phyloP scores from a whole-genome alignment of 2,113 vertebrate genomes.

The Halichoeres trimaculatus region DNA sequence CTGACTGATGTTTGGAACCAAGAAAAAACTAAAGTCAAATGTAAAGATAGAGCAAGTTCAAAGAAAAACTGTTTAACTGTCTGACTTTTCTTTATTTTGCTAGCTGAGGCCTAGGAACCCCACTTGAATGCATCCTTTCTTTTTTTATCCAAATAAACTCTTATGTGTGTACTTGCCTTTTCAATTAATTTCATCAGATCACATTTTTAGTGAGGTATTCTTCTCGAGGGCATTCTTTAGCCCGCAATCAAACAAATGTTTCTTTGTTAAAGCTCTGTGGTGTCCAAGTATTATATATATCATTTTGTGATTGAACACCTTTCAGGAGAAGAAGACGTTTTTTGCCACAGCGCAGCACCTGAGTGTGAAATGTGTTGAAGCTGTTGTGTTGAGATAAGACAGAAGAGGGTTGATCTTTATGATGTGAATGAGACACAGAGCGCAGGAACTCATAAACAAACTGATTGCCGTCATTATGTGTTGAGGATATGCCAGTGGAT shows the following conservation, averaged over 20 bases:
- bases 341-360: conserved; percentile 3
- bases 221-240: conserved; percentile 29
- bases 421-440: conserved; percentile 37
- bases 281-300: conserved; percentile 36
- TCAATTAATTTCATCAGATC: conserved; percentile 36
- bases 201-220: conserved; percentile 29
- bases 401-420: conserved; percentile 60
- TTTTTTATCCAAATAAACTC: conserved; percentile 52
- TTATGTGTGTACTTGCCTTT: conserved; percentile 38
- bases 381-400: conserved; percentile 57
- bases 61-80: conserved; percentile 8
- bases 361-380: conserved; percentile 33
- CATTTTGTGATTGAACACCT: conserved; percentile 41
- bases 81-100: conserved; percentile 19
- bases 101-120: not conserved
- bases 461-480: conserved; percentile 63
- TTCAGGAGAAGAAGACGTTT: conserved; percentile 30
- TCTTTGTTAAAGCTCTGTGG: conserved; percentile 35
- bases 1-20: conserved; percentile 12
- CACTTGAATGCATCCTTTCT: conserved; percentile 37
- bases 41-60: conserved; percentile 2
- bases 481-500: conserved; percentile 67
- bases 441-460: conserved; percentile 64
- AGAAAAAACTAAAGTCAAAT: conserved; percentile 7
- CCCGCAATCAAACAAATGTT: conserved; percentile 46